phyloP scores from a whole-genome alignment of 2,888 invertebrate genomes.

The Tridacna crocea region DNA sequence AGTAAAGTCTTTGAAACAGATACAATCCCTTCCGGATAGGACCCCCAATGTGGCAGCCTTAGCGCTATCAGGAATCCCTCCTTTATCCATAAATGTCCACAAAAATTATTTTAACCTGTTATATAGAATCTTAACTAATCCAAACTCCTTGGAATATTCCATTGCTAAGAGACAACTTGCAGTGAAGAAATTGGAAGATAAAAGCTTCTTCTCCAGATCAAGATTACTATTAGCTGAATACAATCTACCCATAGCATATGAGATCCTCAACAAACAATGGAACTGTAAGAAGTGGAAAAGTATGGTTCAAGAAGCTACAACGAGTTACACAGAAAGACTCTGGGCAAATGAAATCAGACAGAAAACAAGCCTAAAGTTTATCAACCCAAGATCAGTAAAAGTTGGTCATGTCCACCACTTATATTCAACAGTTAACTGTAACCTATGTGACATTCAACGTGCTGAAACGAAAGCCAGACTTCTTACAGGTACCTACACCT shows the following conservation, averaged over 20 bases:
- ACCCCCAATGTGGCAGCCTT: background rate
- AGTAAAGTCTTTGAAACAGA: background rate
- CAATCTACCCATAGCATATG: constrained; percentile 5
- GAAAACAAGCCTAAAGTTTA: background rate
- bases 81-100: background rate
- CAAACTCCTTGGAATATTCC: background rate
- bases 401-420: background rate
- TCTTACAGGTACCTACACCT: background rate
- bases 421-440: background rate
- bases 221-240: background rate
- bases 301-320: constrained; percentile 5
- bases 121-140: background rate
- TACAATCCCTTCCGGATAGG: background rate
- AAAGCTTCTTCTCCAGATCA: background rate
- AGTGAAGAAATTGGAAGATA: background rate
- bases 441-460: background rate
- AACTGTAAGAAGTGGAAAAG: background rate
- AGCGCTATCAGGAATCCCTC: background rate
- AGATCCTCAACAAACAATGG: background rate
- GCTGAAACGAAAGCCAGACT: background rate
- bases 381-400: background rate
- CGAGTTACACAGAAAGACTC: background rate
- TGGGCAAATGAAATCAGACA: background rate
- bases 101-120: constrained; percentile 15
- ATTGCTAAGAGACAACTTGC: constrained; percentile 22